Base-by-base conservation (phyloP, 2,888 invertebrate species). In the Congeria kusceri region DNA sequence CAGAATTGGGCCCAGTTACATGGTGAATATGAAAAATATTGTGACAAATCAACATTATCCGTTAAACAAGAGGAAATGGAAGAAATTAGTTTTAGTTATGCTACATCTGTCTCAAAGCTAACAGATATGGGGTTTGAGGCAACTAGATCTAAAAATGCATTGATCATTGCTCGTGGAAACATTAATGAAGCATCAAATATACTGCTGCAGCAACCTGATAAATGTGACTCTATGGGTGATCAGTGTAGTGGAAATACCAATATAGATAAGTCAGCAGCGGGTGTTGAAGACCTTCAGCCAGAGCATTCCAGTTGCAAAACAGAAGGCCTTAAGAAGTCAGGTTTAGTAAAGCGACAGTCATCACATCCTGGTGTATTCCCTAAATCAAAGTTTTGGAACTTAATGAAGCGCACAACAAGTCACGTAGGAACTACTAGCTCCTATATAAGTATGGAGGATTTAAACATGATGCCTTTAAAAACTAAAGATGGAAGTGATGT, bases 101-200 rank as follows among this genome's bases (percentile, higher is more conserved):
- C 89, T 73, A 70, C 65, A 49, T 68, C 84, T 18, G 56, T 91
- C 3, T 87, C 86, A 4, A 73, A 67, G 27, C 64, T 91, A 3
- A 82, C 87, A 57, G 87, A 82, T n/a, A 85, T 90, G 77, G 91
- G 90, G 0, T 90, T 90, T 72, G 80, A 78, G 9, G 66, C 73
- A 0, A 85, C 85, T n/a, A 62, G 86, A 49, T 86, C 88, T 20
- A 63, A 87, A 18, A 90, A 88, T 65, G 89, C 91, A 9, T 77
- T 91, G 11, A 83, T 88, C 28, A 86, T 89, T 44, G 87, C 87
- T 4, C 78, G 81, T 15, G 90, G 90, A 39, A 80, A 89, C 58
- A 67, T 88, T 28, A 72, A 85, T 15, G 85, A 88, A 28, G 90
- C 91, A 11, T 56, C 88, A 7, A 83, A 87, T 63, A 64, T 89